Conservation (phyloP, 2,113 vertebrate genomes). For the Hyaena hyaena region DNA sequence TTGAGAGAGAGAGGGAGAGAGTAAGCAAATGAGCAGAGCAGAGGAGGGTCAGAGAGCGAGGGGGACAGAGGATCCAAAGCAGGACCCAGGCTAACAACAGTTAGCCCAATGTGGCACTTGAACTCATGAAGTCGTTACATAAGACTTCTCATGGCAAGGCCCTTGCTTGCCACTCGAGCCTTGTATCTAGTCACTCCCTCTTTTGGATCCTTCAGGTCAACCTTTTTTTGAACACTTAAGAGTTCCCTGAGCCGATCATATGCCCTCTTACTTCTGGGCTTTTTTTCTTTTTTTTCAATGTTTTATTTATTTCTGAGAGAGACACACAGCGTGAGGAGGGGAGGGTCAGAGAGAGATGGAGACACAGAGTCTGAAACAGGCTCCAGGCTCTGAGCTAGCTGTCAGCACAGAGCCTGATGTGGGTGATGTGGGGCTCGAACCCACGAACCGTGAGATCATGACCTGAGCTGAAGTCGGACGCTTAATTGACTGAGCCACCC, state of each 20-base stretch:
- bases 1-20: not conserved
- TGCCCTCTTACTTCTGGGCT: not conserved
- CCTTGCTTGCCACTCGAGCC: not conserved
- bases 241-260: not conserved
- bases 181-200: not conserved
- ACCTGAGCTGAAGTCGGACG: too few relatives aligned
- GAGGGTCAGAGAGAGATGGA: too few relatives aligned
- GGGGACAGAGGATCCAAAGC: not conserved
- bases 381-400: too few relatives aligned
- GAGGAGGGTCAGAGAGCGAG: not conserved
- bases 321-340: too few relatives aligned
- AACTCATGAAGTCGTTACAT: not conserved
- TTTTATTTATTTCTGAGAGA: too few relatives aligned
- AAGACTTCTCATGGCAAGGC: not conserved
- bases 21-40: too few relatives aligned
- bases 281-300: not conserved
- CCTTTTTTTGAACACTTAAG: not conserved
- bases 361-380: too few relatives aligned
- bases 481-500: too few relatives aligned
- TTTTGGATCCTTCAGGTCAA: not conserved
- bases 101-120: not conserved
- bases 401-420: too few relatives aligned
- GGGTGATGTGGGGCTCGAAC: too few relatives aligned
- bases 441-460: too few relatives aligned
- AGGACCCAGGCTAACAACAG: not conserved